phyloP scores from a whole-genome alignment of 2,888 invertebrate genomes.

The Ariolimax columbianus region DNA sequence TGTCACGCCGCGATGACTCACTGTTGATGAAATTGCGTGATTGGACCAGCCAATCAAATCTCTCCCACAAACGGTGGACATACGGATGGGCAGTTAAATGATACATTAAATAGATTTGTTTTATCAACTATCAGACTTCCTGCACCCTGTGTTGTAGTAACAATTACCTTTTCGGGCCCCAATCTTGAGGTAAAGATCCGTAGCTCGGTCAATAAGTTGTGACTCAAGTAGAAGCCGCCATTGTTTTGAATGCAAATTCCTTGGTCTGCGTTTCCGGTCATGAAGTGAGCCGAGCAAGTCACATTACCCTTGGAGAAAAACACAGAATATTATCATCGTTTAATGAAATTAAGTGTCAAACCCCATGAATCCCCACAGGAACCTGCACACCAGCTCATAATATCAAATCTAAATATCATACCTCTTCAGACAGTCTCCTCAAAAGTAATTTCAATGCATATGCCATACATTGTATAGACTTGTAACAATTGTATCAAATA shows the following conservation, averaged over 20 bases:
- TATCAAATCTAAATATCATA: no score
- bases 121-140: neutral
- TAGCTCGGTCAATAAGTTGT: neutral
- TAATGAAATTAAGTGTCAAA: no score
- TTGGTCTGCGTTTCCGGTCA: conserved; percentile 33
- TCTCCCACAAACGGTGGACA: no score
- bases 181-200: conserved; percentile 26
- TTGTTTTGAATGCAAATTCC: conserved; percentile 24
- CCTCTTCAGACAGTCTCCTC: no score
- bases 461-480: no score
- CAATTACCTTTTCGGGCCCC: conserved; percentile 29
- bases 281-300: conserved; percentile 24
- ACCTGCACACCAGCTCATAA: no score
- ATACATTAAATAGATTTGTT: neutral
- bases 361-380: neutral
- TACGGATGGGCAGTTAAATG: no score
- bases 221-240: neutral
- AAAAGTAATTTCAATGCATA: no score
- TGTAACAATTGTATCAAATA: no score
- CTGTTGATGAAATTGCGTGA: no score
- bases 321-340: neutral
- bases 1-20: no score
- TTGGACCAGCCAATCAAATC: no score
- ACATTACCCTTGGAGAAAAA: neutral
- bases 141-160: neutral